Conservation (phyloP, 2,113 vertebrate species). For the Rhombomys opimus region DNA sequence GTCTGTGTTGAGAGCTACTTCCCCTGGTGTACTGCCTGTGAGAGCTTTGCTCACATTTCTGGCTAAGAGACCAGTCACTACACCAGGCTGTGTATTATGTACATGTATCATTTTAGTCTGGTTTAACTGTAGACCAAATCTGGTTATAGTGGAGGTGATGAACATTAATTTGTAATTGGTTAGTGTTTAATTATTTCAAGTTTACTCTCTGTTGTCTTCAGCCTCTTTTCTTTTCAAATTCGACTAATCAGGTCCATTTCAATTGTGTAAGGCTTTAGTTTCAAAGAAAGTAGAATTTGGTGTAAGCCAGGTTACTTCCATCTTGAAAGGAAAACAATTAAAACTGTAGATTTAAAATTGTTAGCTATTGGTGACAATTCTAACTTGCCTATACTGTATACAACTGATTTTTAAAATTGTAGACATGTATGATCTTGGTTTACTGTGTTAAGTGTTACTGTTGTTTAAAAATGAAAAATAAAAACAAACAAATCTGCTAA, state of each 20-base stretch:
- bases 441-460: conserved; percentile 85
- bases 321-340: conserved; percentile 80
- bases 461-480: conserved; percentile 69
- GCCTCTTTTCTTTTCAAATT: conserved; percentile 72
- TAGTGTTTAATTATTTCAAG: conserved; percentile 66
- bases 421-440: conserved; percentile 86
- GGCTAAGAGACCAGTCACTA: conserved; percentile 83
- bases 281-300: conserved; percentile 84
- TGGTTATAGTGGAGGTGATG: conserved; percentile 83
- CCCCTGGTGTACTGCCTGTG: conserved; percentile 79
- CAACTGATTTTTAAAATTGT: conserved; percentile 86
- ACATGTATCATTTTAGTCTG: conserved; percentile 60
- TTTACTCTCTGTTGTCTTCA: conserved; percentile 66
- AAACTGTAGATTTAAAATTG: conserved; percentile 86
- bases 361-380: conserved; percentile 83
- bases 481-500: conserved; percentile 83
- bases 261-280: conserved; percentile 84
- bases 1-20: conserved; percentile 77
- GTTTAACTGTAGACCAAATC: conserved; percentile 85
- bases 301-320: conserved; percentile 79
- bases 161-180: conserved; percentile 64
- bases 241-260: conserved; percentile 78
- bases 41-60: conserved; percentile 81
- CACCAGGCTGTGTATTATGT: conserved; percentile 80
- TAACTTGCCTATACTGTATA: conserved; percentile 86